Conservation (phyloP, 2,113 vertebrate species). For the Diadophis punctatus region DNA sequence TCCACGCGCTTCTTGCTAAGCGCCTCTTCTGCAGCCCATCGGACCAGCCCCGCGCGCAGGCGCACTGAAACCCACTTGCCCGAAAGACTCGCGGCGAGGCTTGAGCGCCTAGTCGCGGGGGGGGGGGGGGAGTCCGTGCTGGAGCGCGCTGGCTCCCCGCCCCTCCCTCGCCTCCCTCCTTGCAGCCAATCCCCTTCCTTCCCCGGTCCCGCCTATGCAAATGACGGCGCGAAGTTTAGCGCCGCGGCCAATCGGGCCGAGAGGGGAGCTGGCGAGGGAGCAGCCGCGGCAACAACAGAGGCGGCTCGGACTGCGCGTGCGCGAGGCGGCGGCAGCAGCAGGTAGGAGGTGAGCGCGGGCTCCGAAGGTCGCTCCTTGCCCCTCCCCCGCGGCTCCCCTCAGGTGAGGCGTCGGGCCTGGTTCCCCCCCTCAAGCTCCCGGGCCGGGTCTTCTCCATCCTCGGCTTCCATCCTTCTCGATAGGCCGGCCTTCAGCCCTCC, state of each 20-base stretch:
- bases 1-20: not conserved
- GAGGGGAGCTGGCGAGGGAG: not conserved
- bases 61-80: not conserved
- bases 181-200: not conserved
- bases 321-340: not conserved
- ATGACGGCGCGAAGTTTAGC: not conserved
- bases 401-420: not conserved
- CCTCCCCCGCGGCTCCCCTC: not conserved
- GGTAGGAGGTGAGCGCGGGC: not conserved
- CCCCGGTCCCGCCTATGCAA: not conserved
- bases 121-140: not conserved
- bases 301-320: not conserved
- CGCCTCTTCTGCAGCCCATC: not conserved
- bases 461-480: not conserved
- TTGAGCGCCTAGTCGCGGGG: not conserved
- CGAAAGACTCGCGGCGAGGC: too few relatives aligned
- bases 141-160: not conserved
- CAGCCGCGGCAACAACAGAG: not conserved
- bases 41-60: not conserved
- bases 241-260: not conserved
- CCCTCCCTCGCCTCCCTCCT: not conserved
- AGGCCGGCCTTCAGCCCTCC: not conserved
- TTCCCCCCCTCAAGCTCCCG: not conserved
- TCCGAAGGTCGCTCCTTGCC: not conserved
- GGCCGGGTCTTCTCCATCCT: not conserved